Evolutionary conservation across 1,140 invertebrate genomes (phyloP).

Genomic region (Acyrthosiphon pisum): DNA sequence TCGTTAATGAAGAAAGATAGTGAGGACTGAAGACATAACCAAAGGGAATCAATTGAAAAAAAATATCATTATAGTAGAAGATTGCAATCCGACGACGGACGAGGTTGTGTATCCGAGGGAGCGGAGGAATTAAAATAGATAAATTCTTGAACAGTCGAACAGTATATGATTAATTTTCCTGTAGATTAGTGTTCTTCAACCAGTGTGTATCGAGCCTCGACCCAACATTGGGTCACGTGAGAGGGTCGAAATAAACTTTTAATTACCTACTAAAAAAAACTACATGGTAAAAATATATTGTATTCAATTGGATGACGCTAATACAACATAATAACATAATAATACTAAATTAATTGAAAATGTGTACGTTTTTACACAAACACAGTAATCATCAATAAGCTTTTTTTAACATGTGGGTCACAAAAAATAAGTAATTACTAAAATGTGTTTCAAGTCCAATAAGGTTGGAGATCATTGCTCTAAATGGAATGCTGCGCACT

Average conservation of each 20-base stretch:
- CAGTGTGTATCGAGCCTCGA: not conserved
- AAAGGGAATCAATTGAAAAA: too few species aligned
- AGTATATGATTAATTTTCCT: not conserved
- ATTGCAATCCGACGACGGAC: too few species aligned
- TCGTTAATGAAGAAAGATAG: too few species aligned
- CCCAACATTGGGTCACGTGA: not conserved
- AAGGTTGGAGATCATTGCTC: not conserved
- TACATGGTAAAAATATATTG: not conserved
- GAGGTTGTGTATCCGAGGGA: too few species aligned
- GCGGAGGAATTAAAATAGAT: too few species aligned
- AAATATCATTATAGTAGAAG: too few species aligned
- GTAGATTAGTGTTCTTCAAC: not conserved
- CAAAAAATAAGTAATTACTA: not conserved
- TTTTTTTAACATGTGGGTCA: not conserved
- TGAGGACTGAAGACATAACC: too few species aligned
- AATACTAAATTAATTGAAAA: not conserved
- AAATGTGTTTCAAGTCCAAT: not conserved
- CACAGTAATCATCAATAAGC: not conserved
- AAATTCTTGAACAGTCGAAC: too few species aligned
- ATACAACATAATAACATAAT: not conserved
- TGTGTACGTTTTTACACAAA: not conserved
- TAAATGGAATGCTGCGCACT: too few species aligned
- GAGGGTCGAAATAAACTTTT: not conserved
- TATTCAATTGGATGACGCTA: not conserved
- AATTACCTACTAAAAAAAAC: not conserved